Evolutionary conservation across 2,113 vertebrate species (phyloP), one percentile per base, ranked within the genome.

Genomic region (Herpetotheres cachinnans): DNA sequence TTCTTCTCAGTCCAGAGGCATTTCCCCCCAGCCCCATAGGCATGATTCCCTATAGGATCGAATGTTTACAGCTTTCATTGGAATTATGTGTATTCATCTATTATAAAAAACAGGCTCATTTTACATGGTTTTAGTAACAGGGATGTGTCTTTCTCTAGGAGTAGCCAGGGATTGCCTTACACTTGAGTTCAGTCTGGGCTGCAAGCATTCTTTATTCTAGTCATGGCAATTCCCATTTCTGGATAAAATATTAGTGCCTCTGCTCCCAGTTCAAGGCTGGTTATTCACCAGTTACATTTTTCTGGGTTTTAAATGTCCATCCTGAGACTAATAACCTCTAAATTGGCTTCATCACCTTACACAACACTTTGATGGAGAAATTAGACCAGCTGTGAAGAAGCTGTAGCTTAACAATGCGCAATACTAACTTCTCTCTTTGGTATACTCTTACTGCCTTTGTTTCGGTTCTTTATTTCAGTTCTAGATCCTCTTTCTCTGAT

Each of bases 401-500:
- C 17, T 59, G 42, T 29, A 82, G 70, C 34, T 92, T 62, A 34
- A 71, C 44, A 67, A 38, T 24, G 50, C 3, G 20, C 76, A 91
- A 61, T 69, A 66, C 18, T 49, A 56, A 87, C 49, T 71, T 71
- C 82, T 90, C 63, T 74, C 47, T 87, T 82, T 55, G 58, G 22
- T 69, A 34, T 56, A 36, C 15, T 50, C 25, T 30, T 55, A 17
- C 26, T 58, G 63, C 25, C 67, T 90, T 90, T 19, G 62, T 85
- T 97, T 95, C 36, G 0, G 80, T 95, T 96, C 85, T 84, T 76
- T 32, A 77, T 95, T 97, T 96, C 74, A 56, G 81, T 90, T 95
- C 56, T 63, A 83, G 74, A 59, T 95, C 82, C 81, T 69, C 76
- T 44, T 94, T 63, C 62, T 83, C 52, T 93, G 77, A 87, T 54